Base-by-base conservation (phyloP, 2,888 invertebrate genomes). In the Himalopsyche tibetana region DNA sequence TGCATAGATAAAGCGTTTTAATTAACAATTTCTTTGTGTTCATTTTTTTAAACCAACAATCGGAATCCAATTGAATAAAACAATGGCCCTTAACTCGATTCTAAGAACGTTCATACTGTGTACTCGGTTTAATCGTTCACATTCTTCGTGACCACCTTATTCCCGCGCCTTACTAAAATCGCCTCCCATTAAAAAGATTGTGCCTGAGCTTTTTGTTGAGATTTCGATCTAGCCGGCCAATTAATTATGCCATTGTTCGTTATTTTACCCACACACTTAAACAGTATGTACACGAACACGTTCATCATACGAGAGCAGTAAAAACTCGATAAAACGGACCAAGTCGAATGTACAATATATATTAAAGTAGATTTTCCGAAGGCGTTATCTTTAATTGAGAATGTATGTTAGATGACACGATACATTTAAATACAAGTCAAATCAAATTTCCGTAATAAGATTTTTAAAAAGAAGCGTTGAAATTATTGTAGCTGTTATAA, bases 141-240 rank as follows among this genome's bases (percentile, higher is more conserved):
- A 74, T 74, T 74, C 74, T 74, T 74, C 74, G 74, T 74, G 74
- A 74, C 74, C 74, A 74, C 74, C 74, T 74, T 36, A 74, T 74
- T 74, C 74, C 74, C 74, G 74, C 74, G 74, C 74, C 74, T 74
- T 74, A 74, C 74, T 74, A 74, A 74, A 74, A 74, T 74, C 74
- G 74, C 74, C 74, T 36, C 11, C 8, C 74, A 36, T 74, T 36
- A 74, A 74, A 51, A 63, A 63, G 38, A 38, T 36, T 74, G 74
- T 36, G 36, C 12, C 74, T 38, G 74, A 28, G 74, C 74, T 74
- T 74, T n/a, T 74, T 74, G 74, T 74, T 74, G 19, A 74, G 74
- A 74, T 74, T 74, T 36, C 28, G 38, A 74, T 74, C 74, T 74
- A 36, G 74, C 74, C 38, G 74, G 36, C 74, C 74, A 74, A 38